These are phyloP conservation scores for Drosophila albomicans DNA, from an alignment of 1,140 invertebrate species.

Conservation along the genomic window DNA sequence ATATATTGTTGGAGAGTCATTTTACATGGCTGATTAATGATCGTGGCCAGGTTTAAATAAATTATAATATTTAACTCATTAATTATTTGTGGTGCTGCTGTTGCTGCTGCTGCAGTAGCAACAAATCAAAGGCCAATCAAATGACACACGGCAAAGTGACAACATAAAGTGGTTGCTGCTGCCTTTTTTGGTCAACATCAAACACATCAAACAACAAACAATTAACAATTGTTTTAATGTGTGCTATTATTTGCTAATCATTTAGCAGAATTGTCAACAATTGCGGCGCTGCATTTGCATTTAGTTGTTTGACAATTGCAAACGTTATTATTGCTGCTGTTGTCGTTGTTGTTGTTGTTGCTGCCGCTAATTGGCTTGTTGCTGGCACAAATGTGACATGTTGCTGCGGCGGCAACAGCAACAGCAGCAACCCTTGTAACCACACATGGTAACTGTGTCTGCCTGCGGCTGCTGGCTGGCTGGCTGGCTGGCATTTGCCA, in stretches of 20 bases:
- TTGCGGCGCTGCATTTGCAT: slow-evolving; percentile 31
- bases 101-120: slow-evolving; percentile 60
- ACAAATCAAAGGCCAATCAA: slow-evolving; percentile 69
- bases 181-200: slow-evolving; percentile 65
- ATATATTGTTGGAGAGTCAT: slow-evolving; percentile 11
- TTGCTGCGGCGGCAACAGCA: slow-evolving; percentile 28
- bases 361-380: slow-evolving; percentile 57
- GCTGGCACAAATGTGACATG: slow-evolving; percentile 52
- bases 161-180: slow-evolving; percentile 47
- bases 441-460: slow-evolving; percentile 36
- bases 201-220: slow-evolving; percentile 28
- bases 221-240: slow-evolving; percentile 56
- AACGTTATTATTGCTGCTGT: slow-evolving; percentile 48
- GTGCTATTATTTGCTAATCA: slow-evolving; percentile 56
- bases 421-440: slow-evolving; percentile 51
- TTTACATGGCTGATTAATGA: slow-evolving; percentile 71
- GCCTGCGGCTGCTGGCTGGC: slow-evolving; percentile 33
- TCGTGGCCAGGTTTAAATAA: slow-evolving; percentile 61
- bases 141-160: slow-evolving; percentile 55
- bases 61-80: slow-evolving; percentile 81
- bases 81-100: slow-evolving; percentile 45
- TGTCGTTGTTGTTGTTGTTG: slow-evolving; percentile 16
- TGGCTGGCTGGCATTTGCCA: slow-evolving; percentile 64
- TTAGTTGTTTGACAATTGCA: slow-evolving; percentile 52
- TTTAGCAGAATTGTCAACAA: slow-evolving; percentile 51